Evolutionary conservation across 1,140 invertebrate genomes (phyloP).

Genomic region (Heliothis virescens): DNA sequence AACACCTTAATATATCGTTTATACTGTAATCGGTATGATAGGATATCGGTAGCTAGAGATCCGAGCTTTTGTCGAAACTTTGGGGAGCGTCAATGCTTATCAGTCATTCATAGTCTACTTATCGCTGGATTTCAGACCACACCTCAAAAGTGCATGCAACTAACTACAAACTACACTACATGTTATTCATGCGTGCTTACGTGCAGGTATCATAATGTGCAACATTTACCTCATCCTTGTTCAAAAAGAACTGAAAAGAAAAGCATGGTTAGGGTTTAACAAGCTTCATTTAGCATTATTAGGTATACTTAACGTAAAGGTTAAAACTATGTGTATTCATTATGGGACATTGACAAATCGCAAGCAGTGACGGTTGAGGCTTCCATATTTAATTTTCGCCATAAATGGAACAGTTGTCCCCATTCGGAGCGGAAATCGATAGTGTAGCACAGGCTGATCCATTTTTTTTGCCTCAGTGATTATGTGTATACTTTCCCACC

Average conservation of each 20-base stretch:
- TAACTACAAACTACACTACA: slow-evolving; percentile 8
- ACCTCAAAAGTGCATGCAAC: slow-evolving; percentile 22
- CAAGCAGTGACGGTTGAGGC: slow-evolving; percentile 6
- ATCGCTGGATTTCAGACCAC: slow-evolving; percentile 22
- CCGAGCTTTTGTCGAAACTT: neutral
- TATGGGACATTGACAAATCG: neutral
- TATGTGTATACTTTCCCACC: neutral
- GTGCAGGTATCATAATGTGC: slow-evolving; percentile 49
- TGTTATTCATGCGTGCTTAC: slow-evolving; percentile 13
- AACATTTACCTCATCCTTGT: slow-evolving; percentile 78
- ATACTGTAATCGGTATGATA: neutral
- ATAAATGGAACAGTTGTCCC: slow-evolving; percentile 10
- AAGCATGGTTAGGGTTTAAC: slow-evolving; percentile 73
- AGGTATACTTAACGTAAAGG: slow-evolving; percentile 26
- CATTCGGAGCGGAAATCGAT: slow-evolving; percentile 12
- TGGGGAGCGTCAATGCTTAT: neutral
- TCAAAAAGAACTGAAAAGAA: slow-evolving; percentile 81
- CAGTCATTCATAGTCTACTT: neutral
- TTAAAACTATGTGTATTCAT: neutral
- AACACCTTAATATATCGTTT: no score
- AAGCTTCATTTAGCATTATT: slow-evolving; percentile 53
- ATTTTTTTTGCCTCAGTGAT: neutral
- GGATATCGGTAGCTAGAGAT: neutral
- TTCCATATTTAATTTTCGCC: slow-evolving; percentile 28
- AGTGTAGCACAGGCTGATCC: neutral